Percentiles rank a stretch among this genome's conserved stretches.
Evolutionary conservation across 2,797 vertebrate species (phyloP).

Genomic region (Hapalemur alaotrensis): DNA sequence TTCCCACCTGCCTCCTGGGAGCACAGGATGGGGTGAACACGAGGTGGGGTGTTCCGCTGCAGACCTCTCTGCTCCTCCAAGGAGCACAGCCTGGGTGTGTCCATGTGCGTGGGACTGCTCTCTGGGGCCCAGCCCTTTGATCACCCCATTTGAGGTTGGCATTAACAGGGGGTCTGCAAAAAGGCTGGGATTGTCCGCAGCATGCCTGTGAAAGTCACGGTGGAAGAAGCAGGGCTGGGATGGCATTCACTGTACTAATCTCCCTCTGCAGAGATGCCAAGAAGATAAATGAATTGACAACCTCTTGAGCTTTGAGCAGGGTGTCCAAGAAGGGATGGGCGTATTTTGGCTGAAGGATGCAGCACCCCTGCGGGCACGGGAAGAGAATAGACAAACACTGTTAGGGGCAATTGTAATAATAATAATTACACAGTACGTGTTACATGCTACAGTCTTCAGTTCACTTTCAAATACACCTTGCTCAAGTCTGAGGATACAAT

Average conservation of each 20-base stretch:
- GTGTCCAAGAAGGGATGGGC: background rate
- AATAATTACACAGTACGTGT: background rate
- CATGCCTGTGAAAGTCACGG: background rate
- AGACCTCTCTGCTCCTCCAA: background rate
- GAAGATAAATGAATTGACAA: background rate
- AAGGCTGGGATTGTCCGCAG: background rate
- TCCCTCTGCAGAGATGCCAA: background rate
- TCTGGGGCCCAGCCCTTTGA: background rate
- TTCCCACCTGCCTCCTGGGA: background rate
- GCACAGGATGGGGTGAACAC: too few relatives aligned
- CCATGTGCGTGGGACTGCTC: fast-evolving
- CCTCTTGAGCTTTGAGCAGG: background rate
- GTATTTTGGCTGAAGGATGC: background rate
- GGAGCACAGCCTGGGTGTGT: background rate
- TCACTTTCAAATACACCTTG: background rate
- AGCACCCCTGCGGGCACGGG: background rate
- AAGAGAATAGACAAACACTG: background rate
- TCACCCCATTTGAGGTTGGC: fast-evolving
- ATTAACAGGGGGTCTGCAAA: background rate
- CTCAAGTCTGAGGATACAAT: background rate
- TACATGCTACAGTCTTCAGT: background rate
- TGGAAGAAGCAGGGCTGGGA: background rate
- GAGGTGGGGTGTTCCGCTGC: fast-evolving
- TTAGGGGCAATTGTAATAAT: background rate
- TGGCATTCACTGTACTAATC: fast-evolving